Base-by-base conservation (phyloP, 2,113 vertebrate species). In the Blennius ocellaris region DNA sequence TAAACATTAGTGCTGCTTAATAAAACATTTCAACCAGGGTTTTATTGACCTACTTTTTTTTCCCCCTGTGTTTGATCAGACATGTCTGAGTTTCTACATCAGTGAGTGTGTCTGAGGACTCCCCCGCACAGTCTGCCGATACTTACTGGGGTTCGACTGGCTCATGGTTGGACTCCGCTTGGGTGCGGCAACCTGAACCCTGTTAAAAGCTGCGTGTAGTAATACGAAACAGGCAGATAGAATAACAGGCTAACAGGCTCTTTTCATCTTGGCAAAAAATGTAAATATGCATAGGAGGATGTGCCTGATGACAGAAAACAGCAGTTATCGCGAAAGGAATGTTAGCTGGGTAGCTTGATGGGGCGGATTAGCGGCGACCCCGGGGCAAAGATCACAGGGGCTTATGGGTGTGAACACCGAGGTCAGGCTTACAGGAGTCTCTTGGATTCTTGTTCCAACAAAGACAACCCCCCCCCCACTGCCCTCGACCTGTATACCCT, bases 61-160 rank as follows among this genome's bases (percentile, higher is more conserved):
- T n/a, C n/a, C n/a, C 53, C 63, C 17, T 7, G 30, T 67, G 73
- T 78, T 85, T 81, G 78, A 80, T 82, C 80, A 41, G 65, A 70
- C 40, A 41, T 51, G 60, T 71, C 38, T 51, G 6, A 40, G n/a
- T 9, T 62, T 58, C 12, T 60, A 11, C 50, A n/a, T 56, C 73
- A 11, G 63, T 40, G 30, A 44, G 30, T 16, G 43, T 55, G 66
- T 60, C 78, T 78, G 44, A 14, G 45, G 16, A 15, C 63, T 65
- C 65, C 64, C 11, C 2, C 62, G 73, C 17, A 8, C 60, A 53
- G 44, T 69, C 81, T 85, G 89, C 59, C 84, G 69, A 82, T 76
- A 93, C 94, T 93, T 93, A 95, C 94, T 57, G 5, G 93, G 91
- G 83, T 87, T 94, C 37, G 92, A 76, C 86, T 93, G 92, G 50